Evolutionary conservation across 1,140 invertebrate genomes (phyloP).

Genomic region (Drosophila saltans): DNA sequence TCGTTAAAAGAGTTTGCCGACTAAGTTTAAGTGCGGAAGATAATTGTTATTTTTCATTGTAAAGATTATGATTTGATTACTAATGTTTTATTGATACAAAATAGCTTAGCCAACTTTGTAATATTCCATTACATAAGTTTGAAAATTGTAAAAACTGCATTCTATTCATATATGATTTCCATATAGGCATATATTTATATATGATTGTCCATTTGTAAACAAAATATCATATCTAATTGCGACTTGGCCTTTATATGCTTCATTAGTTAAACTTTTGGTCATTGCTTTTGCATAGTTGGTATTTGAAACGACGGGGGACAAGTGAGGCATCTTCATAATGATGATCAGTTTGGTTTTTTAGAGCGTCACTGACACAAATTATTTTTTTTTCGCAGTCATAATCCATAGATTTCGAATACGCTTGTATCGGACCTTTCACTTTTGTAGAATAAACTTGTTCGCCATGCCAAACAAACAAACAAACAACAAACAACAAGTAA

Average conservation of each 20-base stretch:
- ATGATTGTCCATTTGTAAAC: neutral
- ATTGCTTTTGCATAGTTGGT: neutral
- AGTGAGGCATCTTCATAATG: constrained; percentile 39
- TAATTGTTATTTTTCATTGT: too few species aligned
- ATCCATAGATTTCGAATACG: constrained; percentile 34
- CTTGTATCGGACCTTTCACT: constrained; percentile 68
- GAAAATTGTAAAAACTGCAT: too few species aligned
- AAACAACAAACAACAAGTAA: constrained; percentile 30
- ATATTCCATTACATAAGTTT: too few species aligned
- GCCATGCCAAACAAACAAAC: constrained; percentile 40
- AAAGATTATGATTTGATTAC: too few species aligned
- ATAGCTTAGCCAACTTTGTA: too few species aligned
- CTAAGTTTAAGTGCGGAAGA: too few species aligned
- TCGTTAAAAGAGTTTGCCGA: too few species aligned
- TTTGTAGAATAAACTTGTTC: constrained; percentile 79
- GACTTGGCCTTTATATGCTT: neutral
- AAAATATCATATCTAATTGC: neutral
- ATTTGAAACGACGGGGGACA: neutral
- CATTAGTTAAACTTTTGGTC: constrained; percentile 2
- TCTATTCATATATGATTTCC: too few species aligned
- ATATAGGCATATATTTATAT: neutral
- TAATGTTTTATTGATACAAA: too few species aligned
- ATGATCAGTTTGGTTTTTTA: constrained; percentile 48
- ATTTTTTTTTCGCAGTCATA: constrained; percentile 24
- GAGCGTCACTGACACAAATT: constrained; percentile 74